Conservation (phyloP, 2,888 invertebrate genomes). For the Prosapia bicincta region DNA sequence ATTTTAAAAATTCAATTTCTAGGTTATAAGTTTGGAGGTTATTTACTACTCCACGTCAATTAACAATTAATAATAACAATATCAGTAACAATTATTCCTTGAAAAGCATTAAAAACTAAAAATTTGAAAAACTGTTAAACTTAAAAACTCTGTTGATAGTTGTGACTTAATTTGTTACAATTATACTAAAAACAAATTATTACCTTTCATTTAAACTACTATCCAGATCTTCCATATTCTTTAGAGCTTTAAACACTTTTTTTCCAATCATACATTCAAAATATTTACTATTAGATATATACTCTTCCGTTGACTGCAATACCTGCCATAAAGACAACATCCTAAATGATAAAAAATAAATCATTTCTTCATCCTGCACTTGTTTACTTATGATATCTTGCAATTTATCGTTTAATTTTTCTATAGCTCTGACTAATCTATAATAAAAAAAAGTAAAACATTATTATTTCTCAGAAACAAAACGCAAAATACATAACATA, state of each 20-base stretch:
- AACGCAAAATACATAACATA: too few relatives aligned
- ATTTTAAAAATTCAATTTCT: too few relatives aligned
- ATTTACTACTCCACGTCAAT: too few relatives aligned
- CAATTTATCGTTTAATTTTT: neutral
- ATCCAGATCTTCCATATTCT: neutral
- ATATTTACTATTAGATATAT: slow-evolving; percentile 3
- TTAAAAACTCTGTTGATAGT: too few relatives aligned
- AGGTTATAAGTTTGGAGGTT: too few relatives aligned
- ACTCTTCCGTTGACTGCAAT: neutral
- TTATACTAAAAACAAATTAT: neutral
- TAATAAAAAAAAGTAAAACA: neutral
- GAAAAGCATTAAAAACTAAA: too few relatives aligned
- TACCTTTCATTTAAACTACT: slow-evolving; percentile 7
- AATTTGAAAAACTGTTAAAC: too few relatives aligned
- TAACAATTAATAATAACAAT: too few relatives aligned
- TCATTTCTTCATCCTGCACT: slow-evolving; percentile 8
- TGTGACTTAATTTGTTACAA: too few relatives aligned
- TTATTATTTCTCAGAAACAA: neutral
- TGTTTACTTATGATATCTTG: neutral
- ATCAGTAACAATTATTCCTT: too few relatives aligned
- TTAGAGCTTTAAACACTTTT: neutral
- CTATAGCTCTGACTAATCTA: neutral
- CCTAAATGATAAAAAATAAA: neutral
- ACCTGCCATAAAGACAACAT: slow-evolving; percentile 6
- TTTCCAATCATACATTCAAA: slow-evolving; percentile 9